Percentiles rank a stretch among this genome's conserved stretches.
These are phyloP conservation scores for Conus ventricosus DNA, from an alignment of 1,140 invertebrate species.

Conservation along the genomic window DNA sequence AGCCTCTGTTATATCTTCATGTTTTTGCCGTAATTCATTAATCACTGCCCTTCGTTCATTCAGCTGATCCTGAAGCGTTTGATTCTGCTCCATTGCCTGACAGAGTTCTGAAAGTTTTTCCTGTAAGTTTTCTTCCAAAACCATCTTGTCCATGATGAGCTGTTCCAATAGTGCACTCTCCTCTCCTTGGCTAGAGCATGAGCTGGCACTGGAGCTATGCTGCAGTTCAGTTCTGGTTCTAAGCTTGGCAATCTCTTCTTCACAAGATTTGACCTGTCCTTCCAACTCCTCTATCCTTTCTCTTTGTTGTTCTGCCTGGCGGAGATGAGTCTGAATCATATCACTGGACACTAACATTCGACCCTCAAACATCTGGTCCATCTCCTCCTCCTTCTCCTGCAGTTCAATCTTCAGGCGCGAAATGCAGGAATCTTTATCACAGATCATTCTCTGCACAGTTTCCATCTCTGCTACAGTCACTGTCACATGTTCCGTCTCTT, in stretches of 20 bases:
- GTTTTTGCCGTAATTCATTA: slow-evolving; percentile 36
- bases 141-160: slow-evolving; percentile 33
- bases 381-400: slow-evolving; percentile 35
- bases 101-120: slow-evolving; percentile 37
- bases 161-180: slow-evolving; percentile 24
- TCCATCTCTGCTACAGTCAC: slow-evolving; percentile 19
- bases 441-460: slow-evolving; percentile 8
- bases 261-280: background rate
- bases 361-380: slow-evolving; percentile 34
- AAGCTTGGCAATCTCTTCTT: slow-evolving; percentile 11
- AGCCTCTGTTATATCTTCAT: slow-evolving; percentile 32
- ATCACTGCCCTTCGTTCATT: slow-evolving; percentile 37
- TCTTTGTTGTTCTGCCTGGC: background rate
- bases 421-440: slow-evolving; percentile 22
- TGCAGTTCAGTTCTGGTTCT: background rate
- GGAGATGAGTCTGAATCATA: slow-evolving; percentile 19
- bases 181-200: background rate
- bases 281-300: background rate
- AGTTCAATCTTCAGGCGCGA: slow-evolving; percentile 11
- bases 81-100: background rate
- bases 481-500: background rate
- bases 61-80: slow-evolving; percentile 33
- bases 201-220: slow-evolving; percentile 9
- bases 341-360: slow-evolving; percentile 40
- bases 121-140: slow-evolving; percentile 35